phyloP scores from a whole-genome alignment of 2,888 invertebrate genomes.

The Scaptomyza parva region DNA sequence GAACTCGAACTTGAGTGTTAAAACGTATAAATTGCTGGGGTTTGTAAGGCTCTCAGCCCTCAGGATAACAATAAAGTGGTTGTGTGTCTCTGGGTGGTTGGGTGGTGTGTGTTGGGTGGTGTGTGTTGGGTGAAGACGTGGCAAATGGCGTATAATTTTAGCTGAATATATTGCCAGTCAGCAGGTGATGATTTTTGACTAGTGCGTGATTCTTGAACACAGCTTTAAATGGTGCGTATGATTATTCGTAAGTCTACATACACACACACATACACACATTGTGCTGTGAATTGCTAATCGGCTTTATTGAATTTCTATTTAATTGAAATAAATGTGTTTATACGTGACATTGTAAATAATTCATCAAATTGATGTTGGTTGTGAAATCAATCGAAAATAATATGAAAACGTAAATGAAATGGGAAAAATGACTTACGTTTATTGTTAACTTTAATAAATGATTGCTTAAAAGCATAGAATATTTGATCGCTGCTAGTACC shows the following conservation, averaged over 20 bases:
- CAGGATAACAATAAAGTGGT: background rate
- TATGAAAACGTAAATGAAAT: background rate
- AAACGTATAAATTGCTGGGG: conserved; percentile 21
- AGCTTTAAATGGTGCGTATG: conserved; percentile 19
- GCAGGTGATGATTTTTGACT: conserved; percentile 66
- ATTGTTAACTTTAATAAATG: background rate
- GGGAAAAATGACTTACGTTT: background rate
- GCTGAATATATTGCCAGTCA: conserved; percentile 56
- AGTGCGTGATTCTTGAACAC: conserved; percentile 26
- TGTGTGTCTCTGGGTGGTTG: background rate
- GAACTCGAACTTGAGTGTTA: conserved; percentile 35
- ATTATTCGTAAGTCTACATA: conserved; percentile 4
- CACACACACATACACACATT: too few relatives aligned
- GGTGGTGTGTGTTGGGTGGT: background rate
- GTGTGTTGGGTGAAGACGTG: conserved; percentile 10
- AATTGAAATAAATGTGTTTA: conserved; percentile 38
- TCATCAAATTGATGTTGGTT: background rate
- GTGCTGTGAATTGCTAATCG: background rate
- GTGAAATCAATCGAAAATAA: background rate
- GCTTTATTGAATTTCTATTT: conserved; percentile 6
- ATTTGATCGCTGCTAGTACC: background rate
- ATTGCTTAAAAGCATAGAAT: background rate
- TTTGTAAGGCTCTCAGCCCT: background rate
- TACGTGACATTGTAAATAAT: background rate
- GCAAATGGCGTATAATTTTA: conserved; percentile 50